These are phyloP conservation scores for Alouatta palliata DNA, from an alignment of 2,113 vertebrate genomes.

Conservation along the genomic window DNA sequence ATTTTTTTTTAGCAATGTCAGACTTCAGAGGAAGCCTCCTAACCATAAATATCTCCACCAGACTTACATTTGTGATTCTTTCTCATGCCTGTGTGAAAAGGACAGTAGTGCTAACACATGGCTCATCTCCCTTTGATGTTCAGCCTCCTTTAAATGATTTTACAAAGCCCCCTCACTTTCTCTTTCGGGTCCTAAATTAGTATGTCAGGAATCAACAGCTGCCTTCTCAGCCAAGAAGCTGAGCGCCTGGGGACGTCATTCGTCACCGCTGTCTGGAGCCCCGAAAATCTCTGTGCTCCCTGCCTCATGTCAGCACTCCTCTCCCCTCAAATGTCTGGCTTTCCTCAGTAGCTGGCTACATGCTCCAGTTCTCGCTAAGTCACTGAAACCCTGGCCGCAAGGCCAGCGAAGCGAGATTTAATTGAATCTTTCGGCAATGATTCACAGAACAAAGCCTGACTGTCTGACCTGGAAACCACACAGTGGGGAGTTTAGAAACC, in stretches of 20 bases:
- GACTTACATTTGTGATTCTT: neutral
- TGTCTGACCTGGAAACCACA: conserved; percentile 78
- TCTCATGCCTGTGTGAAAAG: neutral
- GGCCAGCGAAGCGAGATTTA: conserved; percentile 73
- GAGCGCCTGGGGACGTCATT: conserved; percentile 58
- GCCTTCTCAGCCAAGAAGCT: conserved; percentile 42
- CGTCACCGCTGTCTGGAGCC: neutral
- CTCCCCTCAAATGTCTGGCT: conserved; percentile 45
- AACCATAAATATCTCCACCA: neutral
- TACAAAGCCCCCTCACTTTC: conserved; percentile 46
- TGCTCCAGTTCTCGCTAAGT: conserved; percentile 50
- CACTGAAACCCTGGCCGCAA: neutral
- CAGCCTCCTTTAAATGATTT: conserved; percentile 11
- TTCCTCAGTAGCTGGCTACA: conserved; percentile 66
- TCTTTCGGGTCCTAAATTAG: conserved; percentile 40
- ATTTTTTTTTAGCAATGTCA: conserved; percentile 52
- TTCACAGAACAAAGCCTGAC: conserved; percentile 80
- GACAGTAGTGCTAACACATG: neutral
- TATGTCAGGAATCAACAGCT: conserved; percentile 55
- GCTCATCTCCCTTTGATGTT: neutral
- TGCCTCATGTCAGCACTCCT: neutral
- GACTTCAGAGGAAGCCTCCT: conserved; percentile 67
- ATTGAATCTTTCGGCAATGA: conserved; percentile 73
- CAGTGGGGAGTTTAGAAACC: conserved; percentile 71
- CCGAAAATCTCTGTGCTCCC: conserved; percentile 5